phyloP scores from a whole-genome alignment of 2,888 invertebrate genomes.

The Choristoneura rosaceana region DNA sequence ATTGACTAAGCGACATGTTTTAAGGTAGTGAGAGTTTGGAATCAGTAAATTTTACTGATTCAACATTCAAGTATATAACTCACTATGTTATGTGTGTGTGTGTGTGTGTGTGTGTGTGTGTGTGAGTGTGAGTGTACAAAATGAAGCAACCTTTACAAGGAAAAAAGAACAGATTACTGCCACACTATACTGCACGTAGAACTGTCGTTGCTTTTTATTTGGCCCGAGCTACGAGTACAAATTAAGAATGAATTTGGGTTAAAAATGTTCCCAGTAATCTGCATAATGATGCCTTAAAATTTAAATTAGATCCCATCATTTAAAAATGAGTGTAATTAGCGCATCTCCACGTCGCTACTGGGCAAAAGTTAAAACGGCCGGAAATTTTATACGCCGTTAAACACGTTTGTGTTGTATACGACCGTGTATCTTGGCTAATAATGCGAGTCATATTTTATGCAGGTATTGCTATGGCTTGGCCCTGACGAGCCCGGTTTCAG shows the following conservation, averaged over 20 bases:
- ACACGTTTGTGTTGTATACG: not conserved
- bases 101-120: too few species aligned
- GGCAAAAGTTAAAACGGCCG: slow-evolving; percentile 1
- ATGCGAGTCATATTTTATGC: not conserved
- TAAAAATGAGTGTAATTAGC: slow-evolving; percentile 30
- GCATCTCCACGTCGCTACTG: slow-evolving; percentile 25
- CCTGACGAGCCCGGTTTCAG: too few species aligned
- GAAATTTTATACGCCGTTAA: slow-evolving; percentile 22
- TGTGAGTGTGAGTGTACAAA: too few species aligned
- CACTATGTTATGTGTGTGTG: too few species aligned
- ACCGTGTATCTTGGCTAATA: not conserved
- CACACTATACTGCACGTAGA: too few species aligned
- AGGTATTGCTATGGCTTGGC: not conserved
- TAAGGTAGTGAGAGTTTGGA: too few species aligned
- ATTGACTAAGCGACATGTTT: too few species aligned
- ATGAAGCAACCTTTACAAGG: too few species aligned
- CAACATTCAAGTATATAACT: too few species aligned
- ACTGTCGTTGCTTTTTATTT: not conserved
- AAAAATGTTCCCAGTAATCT: not conserved
- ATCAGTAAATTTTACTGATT: too few species aligned
- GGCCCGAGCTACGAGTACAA: not conserved
- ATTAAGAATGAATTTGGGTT: not conserved
- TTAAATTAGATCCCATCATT: slow-evolving; percentile 18
- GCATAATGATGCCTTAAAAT: slow-evolving; percentile 8
- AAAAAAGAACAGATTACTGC: too few species aligned